Conservation (phyloP, 2,113 vertebrate species). For the Stegostoma tigrinum region DNA sequence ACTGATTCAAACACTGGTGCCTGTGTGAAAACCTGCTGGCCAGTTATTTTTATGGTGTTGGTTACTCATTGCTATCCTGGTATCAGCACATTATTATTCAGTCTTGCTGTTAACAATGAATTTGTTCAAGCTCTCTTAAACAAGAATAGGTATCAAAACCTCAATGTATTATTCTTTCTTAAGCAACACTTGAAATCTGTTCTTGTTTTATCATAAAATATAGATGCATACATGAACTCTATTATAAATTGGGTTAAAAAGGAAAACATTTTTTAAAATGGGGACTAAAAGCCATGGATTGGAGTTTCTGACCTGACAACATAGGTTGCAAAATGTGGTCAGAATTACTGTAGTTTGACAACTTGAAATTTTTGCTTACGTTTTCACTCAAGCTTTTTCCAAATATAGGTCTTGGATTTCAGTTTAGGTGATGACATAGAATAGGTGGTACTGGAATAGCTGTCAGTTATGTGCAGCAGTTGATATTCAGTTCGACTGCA, state of each 20-base stretch:
- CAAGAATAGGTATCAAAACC: background rate
- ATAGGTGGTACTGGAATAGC: background rate
- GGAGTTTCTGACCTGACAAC: background rate
- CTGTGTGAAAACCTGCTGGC: background rate
- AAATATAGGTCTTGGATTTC: background rate
- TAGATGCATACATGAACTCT: background rate
- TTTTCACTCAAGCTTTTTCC: background rate
- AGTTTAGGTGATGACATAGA: background rate
- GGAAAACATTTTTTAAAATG: background rate
- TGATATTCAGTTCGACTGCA: background rate
- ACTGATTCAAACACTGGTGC: slow-evolving; percentile 13
- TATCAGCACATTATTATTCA: background rate
- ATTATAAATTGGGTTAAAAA: background rate
- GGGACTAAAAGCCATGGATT: background rate
- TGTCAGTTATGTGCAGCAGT: background rate
- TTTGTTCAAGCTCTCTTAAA: background rate
- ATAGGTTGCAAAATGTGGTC: background rate
- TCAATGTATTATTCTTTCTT: background rate
- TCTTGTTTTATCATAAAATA: background rate
- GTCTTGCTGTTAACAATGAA: background rate
- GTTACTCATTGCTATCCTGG: background rate
- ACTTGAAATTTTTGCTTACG: background rate
- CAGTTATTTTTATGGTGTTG: slow-evolving; percentile 17
- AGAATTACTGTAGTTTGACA: background rate
- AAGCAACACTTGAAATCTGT: background rate